Percentiles rank a stretch among this genome's conserved stretches.
phyloP scores from a whole-genome alignment of 1,140 invertebrate genomes.

The Magallana ariakensis region DNA sequence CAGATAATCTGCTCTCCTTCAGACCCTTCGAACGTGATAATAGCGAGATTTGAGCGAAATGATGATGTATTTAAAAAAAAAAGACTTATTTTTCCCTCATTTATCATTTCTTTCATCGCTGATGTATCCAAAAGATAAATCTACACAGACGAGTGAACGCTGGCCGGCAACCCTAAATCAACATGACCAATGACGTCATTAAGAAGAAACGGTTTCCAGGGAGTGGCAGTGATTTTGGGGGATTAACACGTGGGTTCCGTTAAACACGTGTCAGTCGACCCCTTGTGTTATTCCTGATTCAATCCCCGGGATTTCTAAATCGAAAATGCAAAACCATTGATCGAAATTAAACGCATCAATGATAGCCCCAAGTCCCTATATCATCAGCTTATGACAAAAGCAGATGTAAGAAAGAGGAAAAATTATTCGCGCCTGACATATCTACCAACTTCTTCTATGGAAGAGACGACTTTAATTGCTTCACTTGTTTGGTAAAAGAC shows the following conservation, averaged over 20 bases:
- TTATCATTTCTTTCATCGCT: conserved; percentile 29
- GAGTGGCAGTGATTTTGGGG: not conserved
- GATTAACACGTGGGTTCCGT: not conserved
- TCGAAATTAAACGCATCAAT: not conserved
- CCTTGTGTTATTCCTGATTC: not conserved
- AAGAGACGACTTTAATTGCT: not conserved
- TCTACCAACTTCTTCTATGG: not conserved
- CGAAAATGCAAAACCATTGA: not conserved
- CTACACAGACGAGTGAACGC: not conserved
- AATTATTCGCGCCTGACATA: not conserved
- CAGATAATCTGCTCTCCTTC: not conserved
- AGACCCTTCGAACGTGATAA: conserved; percentile 9
- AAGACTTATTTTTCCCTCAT: conserved; percentile 26
- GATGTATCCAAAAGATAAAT: not conserved
- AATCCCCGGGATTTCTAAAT: not conserved
- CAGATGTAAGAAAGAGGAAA: not conserved
- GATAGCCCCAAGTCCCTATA: not conserved
- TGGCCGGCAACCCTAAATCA: conserved; percentile 22
- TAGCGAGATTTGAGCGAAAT: conserved; percentile 10
- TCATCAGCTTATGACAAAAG: conserved; percentile 4
- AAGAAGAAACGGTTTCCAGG: not conserved
- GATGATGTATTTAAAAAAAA: not conserved
- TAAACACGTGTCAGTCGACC: not conserved
- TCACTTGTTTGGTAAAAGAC: not conserved
- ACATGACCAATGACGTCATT: conserved; percentile 33